Conservation (phyloP, 1,140 invertebrate species). For the Bombus confusus region DNA sequence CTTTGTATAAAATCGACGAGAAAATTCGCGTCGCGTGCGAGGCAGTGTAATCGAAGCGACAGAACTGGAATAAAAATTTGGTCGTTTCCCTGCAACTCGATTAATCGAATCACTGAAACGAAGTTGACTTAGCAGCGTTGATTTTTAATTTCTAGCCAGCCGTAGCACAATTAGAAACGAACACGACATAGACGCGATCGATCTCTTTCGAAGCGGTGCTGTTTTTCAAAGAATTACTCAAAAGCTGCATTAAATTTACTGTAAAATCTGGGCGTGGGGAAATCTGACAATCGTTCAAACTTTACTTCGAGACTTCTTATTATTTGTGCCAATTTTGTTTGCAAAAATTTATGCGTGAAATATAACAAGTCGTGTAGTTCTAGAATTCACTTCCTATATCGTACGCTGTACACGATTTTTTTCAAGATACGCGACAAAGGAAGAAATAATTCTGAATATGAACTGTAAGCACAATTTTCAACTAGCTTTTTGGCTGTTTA, state of each 20-base stretch:
- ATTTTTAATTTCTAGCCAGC: neutral
- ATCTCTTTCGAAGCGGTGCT: neutral
- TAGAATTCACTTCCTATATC: too few relatives aligned
- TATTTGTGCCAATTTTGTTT: too few relatives aligned
- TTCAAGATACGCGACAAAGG: neutral
- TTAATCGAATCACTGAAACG: neutral
- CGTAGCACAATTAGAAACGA: neutral
- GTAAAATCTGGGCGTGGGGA: neutral
- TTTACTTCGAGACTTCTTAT: rapidly evolving
- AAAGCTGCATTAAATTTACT: neutral
- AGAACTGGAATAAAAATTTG: neutral
- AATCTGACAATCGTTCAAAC: neutral
- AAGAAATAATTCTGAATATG: neutral
- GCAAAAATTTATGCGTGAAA: too few relatives aligned
- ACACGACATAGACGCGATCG: neutral
- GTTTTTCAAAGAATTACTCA: neutral
- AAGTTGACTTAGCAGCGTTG: neutral
- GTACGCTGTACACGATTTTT: too few relatives aligned
- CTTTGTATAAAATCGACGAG: neutral
- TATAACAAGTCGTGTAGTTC: too few relatives aligned
- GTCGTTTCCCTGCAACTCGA: neutral
- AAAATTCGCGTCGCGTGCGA: neutral
- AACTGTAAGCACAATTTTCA: neutral
- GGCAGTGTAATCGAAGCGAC: neutral
- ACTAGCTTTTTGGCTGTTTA: neutral